These are phyloP conservation scores for Nasonia giraulti DNA, from an alignment of 1,140 invertebrate genomes.

Conservation along the genomic window DNA sequence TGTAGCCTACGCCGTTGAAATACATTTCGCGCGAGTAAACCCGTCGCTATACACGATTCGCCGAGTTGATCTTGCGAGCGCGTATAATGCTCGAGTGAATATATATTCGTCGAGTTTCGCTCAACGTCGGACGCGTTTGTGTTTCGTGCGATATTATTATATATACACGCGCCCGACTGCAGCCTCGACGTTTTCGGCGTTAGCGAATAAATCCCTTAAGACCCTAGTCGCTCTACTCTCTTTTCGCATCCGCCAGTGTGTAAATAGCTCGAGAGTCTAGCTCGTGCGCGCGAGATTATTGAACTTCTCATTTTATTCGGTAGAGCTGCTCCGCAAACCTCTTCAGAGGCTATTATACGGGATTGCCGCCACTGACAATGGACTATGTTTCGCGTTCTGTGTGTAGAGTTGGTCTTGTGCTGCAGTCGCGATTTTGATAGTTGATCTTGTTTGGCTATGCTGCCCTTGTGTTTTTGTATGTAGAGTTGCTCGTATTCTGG, in stretches of 20 bases:
- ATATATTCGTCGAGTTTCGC: neutral
- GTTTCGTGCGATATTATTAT: neutral
- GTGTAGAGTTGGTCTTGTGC: neutral
- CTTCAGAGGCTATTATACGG: neutral
- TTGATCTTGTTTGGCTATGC: neutral
- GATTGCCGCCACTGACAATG: neutral
- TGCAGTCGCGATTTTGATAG: neutral
- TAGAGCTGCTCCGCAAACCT: neutral
- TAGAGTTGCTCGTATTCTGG: too few species aligned
- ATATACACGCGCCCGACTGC: neutral
- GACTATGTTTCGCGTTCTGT: neutral
- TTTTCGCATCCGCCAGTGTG: neutral
- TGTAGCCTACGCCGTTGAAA: neutral
- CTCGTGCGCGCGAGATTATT: neutral
- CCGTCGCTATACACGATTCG: neutral
- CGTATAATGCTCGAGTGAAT: neutral
- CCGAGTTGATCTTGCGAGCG: neutral
- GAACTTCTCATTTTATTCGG: conserved; percentile 1
- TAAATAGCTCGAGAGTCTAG: too few species aligned
- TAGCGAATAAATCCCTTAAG: neutral
- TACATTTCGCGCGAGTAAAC: neutral
- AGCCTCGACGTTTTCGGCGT: neutral
- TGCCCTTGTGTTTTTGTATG: too few species aligned
- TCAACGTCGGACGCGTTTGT: neutral
- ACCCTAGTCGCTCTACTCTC: neutral